Base-by-base conservation (phyloP, 37 sponge, comb jelly and placozoan genomes). In the Spongilla lacustris region DNA sequence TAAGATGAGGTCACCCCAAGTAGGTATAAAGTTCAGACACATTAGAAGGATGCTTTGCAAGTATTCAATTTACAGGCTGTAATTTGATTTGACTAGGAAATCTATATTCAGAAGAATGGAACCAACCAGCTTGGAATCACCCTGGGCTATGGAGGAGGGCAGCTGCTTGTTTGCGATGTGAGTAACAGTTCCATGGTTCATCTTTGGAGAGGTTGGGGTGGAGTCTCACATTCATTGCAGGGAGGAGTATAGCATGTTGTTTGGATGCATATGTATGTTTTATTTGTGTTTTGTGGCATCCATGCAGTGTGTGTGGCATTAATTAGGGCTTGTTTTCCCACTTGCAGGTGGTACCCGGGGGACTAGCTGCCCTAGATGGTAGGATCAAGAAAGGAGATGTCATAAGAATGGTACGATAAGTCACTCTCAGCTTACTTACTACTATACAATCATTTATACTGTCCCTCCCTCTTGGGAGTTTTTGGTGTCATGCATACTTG, bases 91-190 rank as follows among this genome's bases (percentile, higher is more conserved):
- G 66, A 76, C n/a, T 26, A 92, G 92, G 92, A 92, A 17, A 92
- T 92, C 69, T 84, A 84, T 35, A 69, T 92, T 0, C 68, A 88
- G 71, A 92, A 92, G 85, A 92, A 84, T 75, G 85, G 88, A 13
- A 88, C 92, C 4, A 92, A 84, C 69, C 88, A 88, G 37, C 89
- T 94, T 34, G 95, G 95, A 9, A 83, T 94, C 33, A 94, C 95
- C 3, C 86, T 94, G 0, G 95, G 91, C 8, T 94, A 91, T 78
- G 89, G 91, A 25, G 82, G 71, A 49, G 73, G 73, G 10, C 30
- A 49, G 36, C 85, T 92, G 32, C 80, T 76, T 80, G 92, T 92
- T 0, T 87, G 88, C 34, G 92, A 92, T 85, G 92, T 92, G 49
- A 74, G 82, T 30, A 48, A 34, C 36, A n/a, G 41, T 6, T 41